Percentiles rank a stretch among this genome's conserved stretches.
These are phyloP conservation scores for Nerophis lumbriciformis DNA, from an alignment of 2,113 vertebrate species.

Conservation along the genomic window DNA sequence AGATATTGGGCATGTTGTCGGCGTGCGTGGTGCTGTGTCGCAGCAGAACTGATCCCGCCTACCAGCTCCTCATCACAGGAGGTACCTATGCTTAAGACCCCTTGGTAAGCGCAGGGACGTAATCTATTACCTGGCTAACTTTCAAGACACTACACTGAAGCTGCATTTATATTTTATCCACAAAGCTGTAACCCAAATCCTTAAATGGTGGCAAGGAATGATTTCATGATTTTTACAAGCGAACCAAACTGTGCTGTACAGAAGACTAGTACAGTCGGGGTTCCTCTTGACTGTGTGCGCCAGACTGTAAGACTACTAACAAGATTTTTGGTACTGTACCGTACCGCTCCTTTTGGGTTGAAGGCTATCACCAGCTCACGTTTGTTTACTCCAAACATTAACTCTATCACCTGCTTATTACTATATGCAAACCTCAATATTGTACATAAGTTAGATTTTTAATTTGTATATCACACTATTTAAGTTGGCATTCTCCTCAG, in stretches of 20 bases:
- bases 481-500: background rate
- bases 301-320: constrained; percentile 1
- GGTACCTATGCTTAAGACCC: constrained; percentile 83
- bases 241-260: constrained; percentile 23
- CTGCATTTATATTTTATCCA: constrained; percentile 21
- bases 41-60: constrained; percentile 85
- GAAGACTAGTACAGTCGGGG: constrained; percentile 38
- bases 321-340: background rate
- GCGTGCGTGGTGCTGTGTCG: constrained; percentile 86
- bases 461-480: background rate
- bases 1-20: constrained; percentile 95
- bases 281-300: constrained; percentile 57
- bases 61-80: constrained; percentile 85
- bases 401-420: background rate
- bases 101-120: constrained; percentile 56
- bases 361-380: constrained; percentile 26
- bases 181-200: constrained; percentile 40
- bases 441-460: constrained; percentile 1
- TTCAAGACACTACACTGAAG: constrained; percentile 14
- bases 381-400: constrained; percentile 1
- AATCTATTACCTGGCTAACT: constrained; percentile 31
- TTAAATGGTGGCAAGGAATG: constrained; percentile 24
- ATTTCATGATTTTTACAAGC: background rate
- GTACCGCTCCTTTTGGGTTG: constrained; percentile 19
- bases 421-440: constrained; percentile 6